Base-by-base conservation (phyloP, 2,797 vertebrate genomes). In the Platyrinchus mystaceus region DNA sequence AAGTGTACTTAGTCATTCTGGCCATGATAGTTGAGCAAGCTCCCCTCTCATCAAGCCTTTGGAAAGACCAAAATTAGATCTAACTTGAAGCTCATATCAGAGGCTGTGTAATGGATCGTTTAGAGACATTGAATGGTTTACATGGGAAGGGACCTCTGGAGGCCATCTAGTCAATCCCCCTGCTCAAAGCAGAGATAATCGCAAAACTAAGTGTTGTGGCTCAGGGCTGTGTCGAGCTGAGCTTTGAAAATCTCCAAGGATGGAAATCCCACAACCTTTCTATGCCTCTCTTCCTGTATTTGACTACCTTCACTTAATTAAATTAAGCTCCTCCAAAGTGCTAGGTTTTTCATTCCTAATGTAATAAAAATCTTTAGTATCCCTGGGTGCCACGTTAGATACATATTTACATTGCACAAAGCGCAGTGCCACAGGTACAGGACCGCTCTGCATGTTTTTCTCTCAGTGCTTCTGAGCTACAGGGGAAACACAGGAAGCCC, bases 401-500 rank as follows among this genome's bases (percentile, higher is more conserved):
- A 43, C 0, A 1, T 21, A 59, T 47, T 71, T 50, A 22, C 71
- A 47, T 49, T 59, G 36, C 21, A 36, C 34, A 26, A 43, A 56
- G 43, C 0, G 0, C 26, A 17, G 46, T 49, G 56, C 24, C 41
- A 27, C 15, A n/a, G 30, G 44, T 64, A 20, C 20, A 24, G 78
- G 32, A 47, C 8, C 12, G 4, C 21, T 58, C 43, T 32, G 17
- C 10, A 9, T 0, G 3, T 47, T 34, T 62, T 80, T 66, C 55
- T 66, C 12, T 7, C 16, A 8, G 27, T 6, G 10, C 37, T 79
- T 30, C 50, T 43, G 55, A 68, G 63, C 67, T 24, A 20, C 27
- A 19, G 1, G 9, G 26, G 30, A 22, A 56, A 34, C 4, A 26
- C 11, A 41, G 37, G n/a, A 55, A 34, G 60, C 22, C 43, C 1